phyloP scores from a whole-genome alignment of 2,888 invertebrate genomes.

The Chrysodeixis includens region DNA sequence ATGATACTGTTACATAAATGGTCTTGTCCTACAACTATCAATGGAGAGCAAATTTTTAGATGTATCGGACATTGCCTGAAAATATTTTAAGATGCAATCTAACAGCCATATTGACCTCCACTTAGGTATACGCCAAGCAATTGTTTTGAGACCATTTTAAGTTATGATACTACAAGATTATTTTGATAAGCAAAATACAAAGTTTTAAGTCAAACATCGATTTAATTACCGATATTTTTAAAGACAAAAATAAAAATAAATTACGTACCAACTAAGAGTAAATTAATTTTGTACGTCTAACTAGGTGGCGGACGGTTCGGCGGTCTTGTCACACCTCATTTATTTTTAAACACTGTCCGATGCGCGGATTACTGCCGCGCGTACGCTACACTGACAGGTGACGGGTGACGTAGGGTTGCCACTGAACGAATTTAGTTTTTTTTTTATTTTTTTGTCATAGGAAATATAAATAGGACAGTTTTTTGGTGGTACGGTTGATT shows the following conservation, averaged over 20 bases:
- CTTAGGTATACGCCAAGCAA: too few species aligned
- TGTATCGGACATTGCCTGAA: too few species aligned
- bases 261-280: slow-evolving; percentile 43
- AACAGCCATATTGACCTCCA: too few species aligned
- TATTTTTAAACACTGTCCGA: slow-evolving; percentile 78
- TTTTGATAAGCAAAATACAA: too few species aligned
- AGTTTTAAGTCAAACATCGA: not conserved
- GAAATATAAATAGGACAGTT: not conserved
- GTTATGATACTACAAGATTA: too few species aligned
- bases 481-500: not conserved
- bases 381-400: slow-evolving; percentile 34
- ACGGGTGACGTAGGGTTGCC: slow-evolving; percentile 40
- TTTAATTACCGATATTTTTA: slow-evolving; percentile 24
- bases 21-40: too few species aligned
- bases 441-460: not conserved
- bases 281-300: slow-evolving; percentile 72
- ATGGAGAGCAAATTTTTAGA: too few species aligned
- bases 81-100: too few species aligned
- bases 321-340: slow-evolving; percentile 73
- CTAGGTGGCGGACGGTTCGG: slow-evolving; percentile 63
- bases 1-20: too few species aligned
- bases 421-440: not conserved
- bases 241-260: slow-evolving; percentile 19
- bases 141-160: too few species aligned
- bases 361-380: slow-evolving; percentile 44